Evolutionary conservation across 2,113 vertebrate genomes (phyloP).

Genomic region (Tricholaema leucomelas): DNA sequence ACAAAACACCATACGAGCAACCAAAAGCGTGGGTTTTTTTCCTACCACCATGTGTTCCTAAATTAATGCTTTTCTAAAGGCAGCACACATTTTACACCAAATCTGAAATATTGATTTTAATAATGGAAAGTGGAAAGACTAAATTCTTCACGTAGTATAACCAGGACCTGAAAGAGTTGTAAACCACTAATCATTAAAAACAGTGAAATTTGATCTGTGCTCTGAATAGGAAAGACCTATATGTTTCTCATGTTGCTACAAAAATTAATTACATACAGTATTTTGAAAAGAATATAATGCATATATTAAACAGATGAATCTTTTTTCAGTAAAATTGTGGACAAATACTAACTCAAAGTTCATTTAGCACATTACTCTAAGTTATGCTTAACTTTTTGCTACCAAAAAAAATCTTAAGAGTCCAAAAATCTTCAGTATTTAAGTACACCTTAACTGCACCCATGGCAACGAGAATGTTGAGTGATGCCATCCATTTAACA

Average conservation of each 20-base stretch:
- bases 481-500: neutral
- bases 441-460: neutral
- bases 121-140: slow-evolving; percentile 7
- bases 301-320: neutral
- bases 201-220: slow-evolving; percentile 8
- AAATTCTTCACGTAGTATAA: neutral
- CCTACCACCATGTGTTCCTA: neutral
- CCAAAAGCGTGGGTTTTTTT: neutral
- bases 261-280: neutral
- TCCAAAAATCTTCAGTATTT: neutral
- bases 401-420: neutral
- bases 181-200: slow-evolving; percentile 25
- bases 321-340: neutral
- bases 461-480: neutral
- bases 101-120: neutral
- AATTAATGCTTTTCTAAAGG: neutral
- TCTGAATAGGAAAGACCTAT: neutral
- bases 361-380: neutral
- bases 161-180: slow-evolving; percentile 1
- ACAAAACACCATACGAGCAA: neutral
- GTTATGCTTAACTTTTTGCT: neutral
- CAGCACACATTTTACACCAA: neutral
- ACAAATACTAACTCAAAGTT: neutral
- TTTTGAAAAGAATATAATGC: neutral
- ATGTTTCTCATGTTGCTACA: neutral